Percentiles rank a stretch among this genome's conserved stretches.
Evolutionary conservation across 2,113 vertebrate genomes (phyloP).

Genomic region (Cyrtonyx montezumae): DNA sequence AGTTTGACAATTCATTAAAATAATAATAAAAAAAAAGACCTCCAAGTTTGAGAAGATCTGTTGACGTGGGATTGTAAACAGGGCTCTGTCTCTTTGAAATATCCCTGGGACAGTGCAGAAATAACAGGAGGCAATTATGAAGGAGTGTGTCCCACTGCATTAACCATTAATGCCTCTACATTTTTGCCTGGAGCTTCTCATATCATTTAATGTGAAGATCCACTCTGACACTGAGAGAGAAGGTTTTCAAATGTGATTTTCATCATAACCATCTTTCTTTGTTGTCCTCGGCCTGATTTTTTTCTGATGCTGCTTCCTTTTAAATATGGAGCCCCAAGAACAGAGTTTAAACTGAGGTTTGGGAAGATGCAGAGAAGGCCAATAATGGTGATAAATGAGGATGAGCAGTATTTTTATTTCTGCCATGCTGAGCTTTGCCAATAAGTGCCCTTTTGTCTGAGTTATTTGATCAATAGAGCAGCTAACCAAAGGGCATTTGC

Average conservation of each 20-base stretch:
- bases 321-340: not conserved
- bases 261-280: slow-evolving; percentile 31
- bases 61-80: not conserved
- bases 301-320: slow-evolving; percentile 39
- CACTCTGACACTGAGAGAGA: slow-evolving; percentile 16
- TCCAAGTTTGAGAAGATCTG: not conserved
- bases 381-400: not conserved
- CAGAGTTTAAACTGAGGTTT: not conserved
- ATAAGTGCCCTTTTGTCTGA: not conserved
- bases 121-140: slow-evolving; percentile 43
- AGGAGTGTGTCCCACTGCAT: not conserved
- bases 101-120: not conserved
- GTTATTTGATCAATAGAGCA: not conserved
- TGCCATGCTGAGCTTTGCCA: not conserved
- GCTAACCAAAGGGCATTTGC: not conserved
- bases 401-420: not conserved
- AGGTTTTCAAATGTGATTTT: slow-evolving; percentile 62
- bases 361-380: not conserved
- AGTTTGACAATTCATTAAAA: not conserved
- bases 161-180: slow-evolving; percentile 23
- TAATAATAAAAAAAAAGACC: not conserved
- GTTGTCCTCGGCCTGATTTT: slow-evolving; percentile 14
- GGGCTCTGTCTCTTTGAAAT: not conserved
- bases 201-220: slow-evolving; percentile 24
- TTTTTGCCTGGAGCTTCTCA: not conserved